These are phyloP conservation scores for Pachydiplax longipennis DNA, from an alignment of 2,888 invertebrate genomes.

Conservation along the genomic window DNA sequence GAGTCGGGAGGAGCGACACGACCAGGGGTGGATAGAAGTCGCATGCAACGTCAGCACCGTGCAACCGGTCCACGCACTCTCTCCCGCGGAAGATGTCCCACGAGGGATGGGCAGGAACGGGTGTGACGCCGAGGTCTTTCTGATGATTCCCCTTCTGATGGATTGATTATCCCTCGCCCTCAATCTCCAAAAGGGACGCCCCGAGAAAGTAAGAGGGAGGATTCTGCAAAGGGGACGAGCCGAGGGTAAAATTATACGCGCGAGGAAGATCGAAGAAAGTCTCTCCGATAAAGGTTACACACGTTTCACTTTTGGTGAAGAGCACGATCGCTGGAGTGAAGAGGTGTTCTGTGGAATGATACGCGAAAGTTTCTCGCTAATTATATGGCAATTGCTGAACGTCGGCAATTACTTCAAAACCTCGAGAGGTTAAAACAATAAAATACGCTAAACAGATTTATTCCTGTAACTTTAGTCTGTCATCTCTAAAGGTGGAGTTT, in stretches of 20 bases:
- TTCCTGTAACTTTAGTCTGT: no score
- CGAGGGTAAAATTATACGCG: background rate
- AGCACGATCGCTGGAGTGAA: no score
- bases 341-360: no score
- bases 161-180: background rate
- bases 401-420: no score
- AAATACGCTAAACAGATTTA: no score
- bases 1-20: background rate
- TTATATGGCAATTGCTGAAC: no score
- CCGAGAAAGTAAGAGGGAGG: background rate
- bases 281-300: no score
- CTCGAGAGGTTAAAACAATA: no score
- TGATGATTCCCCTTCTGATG: background rate
- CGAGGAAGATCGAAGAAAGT: background rate
- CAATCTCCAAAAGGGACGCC: background rate
- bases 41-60: background rate
- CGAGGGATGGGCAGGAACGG: background rate
- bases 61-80: background rate
- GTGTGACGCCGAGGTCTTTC: no score
- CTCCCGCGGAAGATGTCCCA: background rate
- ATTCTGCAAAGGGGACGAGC: background rate
- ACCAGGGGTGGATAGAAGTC: background rate
- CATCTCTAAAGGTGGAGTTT: no score
- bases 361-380: no score
- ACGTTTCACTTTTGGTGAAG: no score